phyloP scores from a whole-genome alignment of 2,113 vertebrate species.

The Tragelaphus strepsiceros region DNA sequence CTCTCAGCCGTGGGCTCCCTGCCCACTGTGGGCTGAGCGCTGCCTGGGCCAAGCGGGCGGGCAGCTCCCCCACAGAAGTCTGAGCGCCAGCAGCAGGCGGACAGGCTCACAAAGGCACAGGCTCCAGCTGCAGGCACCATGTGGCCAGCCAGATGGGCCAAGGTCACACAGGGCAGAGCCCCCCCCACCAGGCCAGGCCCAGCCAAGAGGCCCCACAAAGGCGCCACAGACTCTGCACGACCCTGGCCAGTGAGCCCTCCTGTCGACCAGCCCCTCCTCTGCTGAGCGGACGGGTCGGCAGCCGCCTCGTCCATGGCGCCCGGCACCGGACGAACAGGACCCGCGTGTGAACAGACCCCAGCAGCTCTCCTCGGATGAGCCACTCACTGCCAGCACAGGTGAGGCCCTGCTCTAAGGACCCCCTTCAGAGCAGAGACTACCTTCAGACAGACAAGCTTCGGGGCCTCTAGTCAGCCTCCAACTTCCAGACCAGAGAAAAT shows the following conservation, averaged over 20 bases:
- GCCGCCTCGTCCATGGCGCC: accelerated
- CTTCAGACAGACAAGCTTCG: not conserved
- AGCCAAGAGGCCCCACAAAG: not conserved
- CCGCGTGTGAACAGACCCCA: not conserved
- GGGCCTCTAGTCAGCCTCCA: not conserved
- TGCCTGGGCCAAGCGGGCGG: slow-evolving; percentile 35
- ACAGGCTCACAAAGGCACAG: not conserved
- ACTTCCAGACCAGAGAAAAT: not conserved
- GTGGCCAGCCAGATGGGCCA: slow-evolving; percentile 21
- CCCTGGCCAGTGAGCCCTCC: not conserved
- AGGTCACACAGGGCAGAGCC: not conserved
- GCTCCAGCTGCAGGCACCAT: slow-evolving; percentile 13
- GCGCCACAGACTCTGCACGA: accelerated
- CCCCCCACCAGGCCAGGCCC: not conserved
- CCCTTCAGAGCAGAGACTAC: not conserved
- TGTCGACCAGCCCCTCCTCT: not conserved
- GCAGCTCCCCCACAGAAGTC: slow-evolving; percentile 23
- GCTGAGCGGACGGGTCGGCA: too few relatives aligned
- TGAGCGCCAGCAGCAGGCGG: not conserved
- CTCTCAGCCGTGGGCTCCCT: slow-evolving; percentile 32
- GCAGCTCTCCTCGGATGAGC: not conserved
- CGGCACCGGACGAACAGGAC: accelerated
- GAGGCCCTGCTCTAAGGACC: not conserved
- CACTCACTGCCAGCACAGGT: accelerated
- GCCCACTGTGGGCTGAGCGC: not conserved